Evolutionary conservation across 2,797 vertebrate species (phyloP).

Genomic region (Sebastes diaconus): DNA sequence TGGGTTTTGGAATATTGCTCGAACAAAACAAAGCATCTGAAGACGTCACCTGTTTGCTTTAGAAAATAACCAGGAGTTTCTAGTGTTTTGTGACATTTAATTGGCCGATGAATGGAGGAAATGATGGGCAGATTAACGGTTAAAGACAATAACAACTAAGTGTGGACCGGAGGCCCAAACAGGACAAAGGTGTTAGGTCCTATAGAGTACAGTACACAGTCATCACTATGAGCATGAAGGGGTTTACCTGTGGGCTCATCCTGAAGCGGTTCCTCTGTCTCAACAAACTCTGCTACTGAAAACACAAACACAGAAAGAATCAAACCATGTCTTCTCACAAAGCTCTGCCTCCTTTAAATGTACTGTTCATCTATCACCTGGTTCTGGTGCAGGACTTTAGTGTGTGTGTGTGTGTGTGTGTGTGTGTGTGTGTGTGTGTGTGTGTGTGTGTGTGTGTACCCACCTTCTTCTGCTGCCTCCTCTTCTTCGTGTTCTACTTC

Average conservation of each 20-base stretch:
- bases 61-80: no score
- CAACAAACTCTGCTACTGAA: constrained; percentile 54
- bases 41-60: no score
- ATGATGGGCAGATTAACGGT: background rate
- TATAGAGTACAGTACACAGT: background rate
- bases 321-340: background rate
- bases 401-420: background rate
- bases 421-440: background rate
- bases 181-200: background rate
- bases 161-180: background rate
- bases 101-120: background rate
- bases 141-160: background rate
- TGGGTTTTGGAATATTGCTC: background rate
- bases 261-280: constrained; percentile 59
- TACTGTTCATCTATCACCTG: background rate
- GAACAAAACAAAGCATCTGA: no score
- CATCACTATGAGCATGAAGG: no score
- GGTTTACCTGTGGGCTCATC: constrained; percentile 75
- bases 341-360: background rate
- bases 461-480: constrained; percentile 49
- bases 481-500: constrained; percentile 20
- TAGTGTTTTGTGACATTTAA: no score
- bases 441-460: background rate
- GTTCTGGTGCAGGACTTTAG: background rate
- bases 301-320: background rate